Percentiles rank a stretch among this genome's conserved stretches.
phyloP scores from a whole-genome alignment of 2,797 vertebrate genomes.

The Channallabes apus region DNA sequence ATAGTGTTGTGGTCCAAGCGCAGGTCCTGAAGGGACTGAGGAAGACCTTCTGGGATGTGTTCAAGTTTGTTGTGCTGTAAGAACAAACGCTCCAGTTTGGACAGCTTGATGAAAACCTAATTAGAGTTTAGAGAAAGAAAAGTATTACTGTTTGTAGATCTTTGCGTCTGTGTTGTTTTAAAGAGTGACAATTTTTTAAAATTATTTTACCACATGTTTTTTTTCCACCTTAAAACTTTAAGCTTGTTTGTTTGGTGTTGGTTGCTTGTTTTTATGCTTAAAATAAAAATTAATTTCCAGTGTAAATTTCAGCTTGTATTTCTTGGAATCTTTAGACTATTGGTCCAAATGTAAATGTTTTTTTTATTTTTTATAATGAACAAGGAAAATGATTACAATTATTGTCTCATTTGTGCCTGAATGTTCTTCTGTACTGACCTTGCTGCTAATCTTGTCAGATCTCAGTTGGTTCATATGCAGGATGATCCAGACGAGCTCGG shows the following conservation, averaged over 20 bases:
- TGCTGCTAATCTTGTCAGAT: conserved; percentile 87
- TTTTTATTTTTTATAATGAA: background rate
- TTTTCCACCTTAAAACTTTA: no score
- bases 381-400: background rate
- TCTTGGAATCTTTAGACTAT: background rate
- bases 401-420: background rate
- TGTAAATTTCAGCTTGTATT: background rate
- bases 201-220: no score
- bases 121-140: background rate
- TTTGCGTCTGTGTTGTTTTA: background rate
- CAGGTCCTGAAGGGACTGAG: conserved; percentile 83
- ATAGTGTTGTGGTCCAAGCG: conserved; percentile 86
- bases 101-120: conserved; percentile 82
- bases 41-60: conserved; percentile 81
- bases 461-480: conserved; percentile 86
- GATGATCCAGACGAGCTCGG: conserved; percentile 87
- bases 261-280: no score
- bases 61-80: conserved; percentile 89
- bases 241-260: no score
- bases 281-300: no score
- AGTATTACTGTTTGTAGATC: background rate
- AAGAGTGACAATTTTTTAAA: background rate
- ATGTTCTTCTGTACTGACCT: conserved; percentile 14
- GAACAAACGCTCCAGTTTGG: conserved; percentile 83
- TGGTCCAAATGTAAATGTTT: background rate